These are phyloP conservation scores for Rhogogaster chlorosoma DNA, from an alignment of 2,888 invertebrate species.

Conservation along the genomic window DNA sequence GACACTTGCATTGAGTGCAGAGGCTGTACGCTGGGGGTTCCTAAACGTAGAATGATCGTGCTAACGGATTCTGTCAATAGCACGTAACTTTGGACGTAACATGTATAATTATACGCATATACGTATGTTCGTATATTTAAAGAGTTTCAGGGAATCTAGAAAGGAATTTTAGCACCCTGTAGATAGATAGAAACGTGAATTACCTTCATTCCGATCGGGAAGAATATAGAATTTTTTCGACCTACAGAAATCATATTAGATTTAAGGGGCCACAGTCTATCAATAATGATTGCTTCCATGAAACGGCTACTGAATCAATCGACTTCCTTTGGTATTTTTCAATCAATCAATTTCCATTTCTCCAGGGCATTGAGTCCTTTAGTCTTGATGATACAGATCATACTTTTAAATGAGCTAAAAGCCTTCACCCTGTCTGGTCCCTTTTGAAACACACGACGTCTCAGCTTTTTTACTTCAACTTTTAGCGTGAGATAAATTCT, in stretches of 20 bases:
- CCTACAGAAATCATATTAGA: background rate
- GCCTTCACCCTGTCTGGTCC: background rate
- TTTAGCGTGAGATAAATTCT: background rate
- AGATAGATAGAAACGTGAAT: background rate
- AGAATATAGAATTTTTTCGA: background rate
- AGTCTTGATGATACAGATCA: background rate
- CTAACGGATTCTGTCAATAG: slow-evolving; percentile 34
- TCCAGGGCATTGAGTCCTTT: background rate
- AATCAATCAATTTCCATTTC: slow-evolving; percentile 10
- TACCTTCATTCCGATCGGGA: background rate
- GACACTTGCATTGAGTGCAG: slow-evolving; percentile 45
- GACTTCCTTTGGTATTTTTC: slow-evolving; percentile 21
- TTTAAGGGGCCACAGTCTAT: background rate
- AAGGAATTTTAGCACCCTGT: background rate
- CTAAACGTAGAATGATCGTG: slow-evolving; percentile 4
- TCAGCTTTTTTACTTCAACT: background rate
- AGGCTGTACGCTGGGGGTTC: background rate
- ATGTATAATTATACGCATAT: background rate
- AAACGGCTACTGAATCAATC: slow-evolving; percentile 7
- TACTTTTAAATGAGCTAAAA: background rate
- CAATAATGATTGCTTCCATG: background rate
- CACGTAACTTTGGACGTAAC: slow-evolving; percentile 19
- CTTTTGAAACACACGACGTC: background rate
- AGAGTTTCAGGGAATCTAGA: background rate
- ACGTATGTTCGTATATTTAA: background rate